A percentile compares a stretch with the other conserved stretches of the same genome.
Conservation (phyloP, 2,888 invertebrate species). For the Atherix ibis region DNA sequence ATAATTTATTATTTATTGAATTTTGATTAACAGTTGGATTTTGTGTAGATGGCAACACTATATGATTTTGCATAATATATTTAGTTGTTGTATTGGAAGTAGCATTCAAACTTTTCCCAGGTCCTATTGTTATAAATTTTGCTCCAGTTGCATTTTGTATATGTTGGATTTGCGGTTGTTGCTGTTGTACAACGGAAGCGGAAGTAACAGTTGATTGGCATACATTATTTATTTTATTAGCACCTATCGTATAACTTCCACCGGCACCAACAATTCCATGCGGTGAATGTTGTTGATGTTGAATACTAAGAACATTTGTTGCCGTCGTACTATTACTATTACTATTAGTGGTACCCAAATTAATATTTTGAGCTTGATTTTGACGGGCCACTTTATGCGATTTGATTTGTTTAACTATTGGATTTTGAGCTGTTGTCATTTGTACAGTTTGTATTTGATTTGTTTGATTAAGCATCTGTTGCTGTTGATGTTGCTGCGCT, state of each 20-base stretch:
- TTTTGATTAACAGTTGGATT: constrained; percentile 9
- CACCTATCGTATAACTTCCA: constrained; percentile 17
- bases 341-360: no score
- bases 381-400: constrained; percentile 21
- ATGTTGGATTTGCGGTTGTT: constrained; percentile 20
- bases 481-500: neutral
- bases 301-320: constrained; percentile 10
- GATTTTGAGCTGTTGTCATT: constrained; percentile 15
- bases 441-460: constrained; percentile 9
- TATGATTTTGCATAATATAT: constrained; percentile 20
- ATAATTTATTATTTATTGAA: neutral
- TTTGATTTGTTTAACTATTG: constrained; percentile 14
- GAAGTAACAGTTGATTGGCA: no score
- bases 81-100: constrained; percentile 13
- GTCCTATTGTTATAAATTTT: constrained; percentile 1
- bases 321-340: neutral
- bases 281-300: constrained; percentile 11
- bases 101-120: neutral
- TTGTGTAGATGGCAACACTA: constrained; percentile 12
- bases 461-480: constrained; percentile 4
- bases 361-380: constrained; percentile 14
- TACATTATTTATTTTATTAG: constrained; percentile 15
- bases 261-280: no score
- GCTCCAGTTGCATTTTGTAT: no score
- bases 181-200: constrained; percentile 11